phyloP scores from a whole-genome alignment of 1,140 invertebrate genomes.

The Conopomorpha cramerella region DNA sequence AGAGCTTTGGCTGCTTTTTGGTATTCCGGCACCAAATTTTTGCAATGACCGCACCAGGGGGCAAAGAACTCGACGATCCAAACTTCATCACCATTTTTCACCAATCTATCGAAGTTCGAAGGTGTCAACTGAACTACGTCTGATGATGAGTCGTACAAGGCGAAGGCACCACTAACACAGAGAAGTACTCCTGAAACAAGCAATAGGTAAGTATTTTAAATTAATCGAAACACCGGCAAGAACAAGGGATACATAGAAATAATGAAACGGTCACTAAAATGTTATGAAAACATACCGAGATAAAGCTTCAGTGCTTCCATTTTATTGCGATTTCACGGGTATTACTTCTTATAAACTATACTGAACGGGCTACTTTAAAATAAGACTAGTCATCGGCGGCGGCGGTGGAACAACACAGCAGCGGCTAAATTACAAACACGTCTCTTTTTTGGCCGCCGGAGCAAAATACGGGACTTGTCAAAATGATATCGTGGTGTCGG shows the following conservation, averaged over 20 bases:
- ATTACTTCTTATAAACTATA: too few relatives aligned
- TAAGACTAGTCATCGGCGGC: too few relatives aligned
- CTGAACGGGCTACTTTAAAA: too few relatives aligned
- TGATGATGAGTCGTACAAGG: slow-evolving; percentile 78
- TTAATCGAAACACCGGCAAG: too few relatives aligned
- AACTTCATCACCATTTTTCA: slow-evolving; percentile 82
- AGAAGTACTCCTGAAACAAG: slow-evolving; percentile 37
- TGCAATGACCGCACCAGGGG: slow-evolving; percentile 91
- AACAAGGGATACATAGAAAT: too few relatives aligned
- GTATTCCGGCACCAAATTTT: slow-evolving; percentile 84
- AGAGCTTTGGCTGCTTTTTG: slow-evolving; percentile 85
- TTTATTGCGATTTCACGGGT: too few relatives aligned
- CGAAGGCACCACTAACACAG: slow-evolving; percentile 54
- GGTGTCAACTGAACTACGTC: slow-evolving; percentile 92
- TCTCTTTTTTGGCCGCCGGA: too few relatives aligned
- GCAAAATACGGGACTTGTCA: too few relatives aligned
- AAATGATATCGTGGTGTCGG: too few relatives aligned
- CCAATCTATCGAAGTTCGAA: slow-evolving; percentile 86
- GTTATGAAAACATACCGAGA: slow-evolving; percentile 41
- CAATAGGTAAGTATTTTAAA: too few relatives aligned
- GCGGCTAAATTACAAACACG: too few relatives aligned
- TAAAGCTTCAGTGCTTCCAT: slow-evolving; percentile 20
- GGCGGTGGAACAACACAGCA: too few relatives aligned
- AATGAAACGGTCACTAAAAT: slow-evolving; percentile 20
- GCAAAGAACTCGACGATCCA: slow-evolving; percentile 96